Conservation (phyloP, 2,113 vertebrate genomes). For the Ctenodactylus gundi region DNA sequence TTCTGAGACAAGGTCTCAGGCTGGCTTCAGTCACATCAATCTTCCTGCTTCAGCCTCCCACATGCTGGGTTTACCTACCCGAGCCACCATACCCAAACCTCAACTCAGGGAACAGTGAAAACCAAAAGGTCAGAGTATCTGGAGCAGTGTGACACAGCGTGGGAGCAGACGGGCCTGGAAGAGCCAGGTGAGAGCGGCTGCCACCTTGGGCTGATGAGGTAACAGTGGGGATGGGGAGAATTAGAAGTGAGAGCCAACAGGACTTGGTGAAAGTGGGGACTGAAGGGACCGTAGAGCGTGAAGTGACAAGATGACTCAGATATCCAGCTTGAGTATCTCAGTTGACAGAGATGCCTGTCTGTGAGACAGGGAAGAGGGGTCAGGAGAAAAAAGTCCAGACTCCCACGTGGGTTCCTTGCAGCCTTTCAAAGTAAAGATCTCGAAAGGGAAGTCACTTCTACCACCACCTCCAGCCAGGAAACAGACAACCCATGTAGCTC, state of each 20-base stretch:
- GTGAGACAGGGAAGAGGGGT: not conserved
- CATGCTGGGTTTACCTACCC: no score
- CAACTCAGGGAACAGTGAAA: no score
- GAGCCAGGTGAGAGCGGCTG: not conserved
- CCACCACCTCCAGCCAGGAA: not conserved
- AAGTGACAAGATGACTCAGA: not conserved
- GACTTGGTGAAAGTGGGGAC: not conserved
- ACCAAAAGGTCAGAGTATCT: not conserved
- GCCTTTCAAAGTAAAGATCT: not conserved
- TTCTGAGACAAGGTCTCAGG: no score
- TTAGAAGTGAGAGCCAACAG: not conserved
- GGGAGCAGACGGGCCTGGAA: not conserved
- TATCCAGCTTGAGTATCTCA: not conserved
- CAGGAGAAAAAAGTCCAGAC: not conserved
- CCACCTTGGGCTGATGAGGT: not conserved
- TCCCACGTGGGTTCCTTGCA: not conserved
- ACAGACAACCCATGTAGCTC: not conserved
- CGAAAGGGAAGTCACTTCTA: not conserved
- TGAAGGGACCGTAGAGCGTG: accelerated
- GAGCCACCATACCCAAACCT: no score
- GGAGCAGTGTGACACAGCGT: accelerated
- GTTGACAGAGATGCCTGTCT: not conserved
- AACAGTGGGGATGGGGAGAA: not conserved
- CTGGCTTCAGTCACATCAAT: no score
- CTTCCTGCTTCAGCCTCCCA: no score